These are phyloP conservation scores for Pollimyrus isidori DNA, from an alignment of 2,113 vertebrate genomes.

Conservation along the genomic window DNA sequence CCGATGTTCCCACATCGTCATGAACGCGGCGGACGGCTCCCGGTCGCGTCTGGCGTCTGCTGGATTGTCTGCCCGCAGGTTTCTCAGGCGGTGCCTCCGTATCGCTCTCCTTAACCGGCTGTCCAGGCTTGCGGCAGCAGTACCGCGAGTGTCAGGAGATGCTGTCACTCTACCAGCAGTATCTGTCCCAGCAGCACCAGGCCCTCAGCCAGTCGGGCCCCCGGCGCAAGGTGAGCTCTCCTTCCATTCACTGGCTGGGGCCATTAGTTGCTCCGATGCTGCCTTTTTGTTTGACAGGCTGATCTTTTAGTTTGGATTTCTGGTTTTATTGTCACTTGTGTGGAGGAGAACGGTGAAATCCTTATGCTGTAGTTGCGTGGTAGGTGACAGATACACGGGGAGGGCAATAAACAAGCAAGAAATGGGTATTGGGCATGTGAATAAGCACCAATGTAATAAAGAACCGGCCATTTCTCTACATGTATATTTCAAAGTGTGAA, in stretches of 20 bases:
- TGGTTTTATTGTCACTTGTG: background rate
- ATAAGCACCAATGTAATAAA: background rate
- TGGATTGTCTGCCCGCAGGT: background rate
- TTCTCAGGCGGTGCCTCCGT: slow-evolving; percentile 33
- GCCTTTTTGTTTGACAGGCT: background rate
- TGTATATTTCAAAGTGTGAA: background rate
- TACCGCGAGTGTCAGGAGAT: slow-evolving; percentile 94
- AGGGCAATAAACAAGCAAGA: background rate
- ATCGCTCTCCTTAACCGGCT: slow-evolving; percentile 63
- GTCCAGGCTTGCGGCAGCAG: slow-evolving; percentile 81
- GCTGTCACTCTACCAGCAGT: slow-evolving; percentile 88
- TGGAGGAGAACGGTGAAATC: background rate
- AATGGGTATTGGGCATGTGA: background rate
- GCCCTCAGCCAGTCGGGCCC: slow-evolving; percentile 67
- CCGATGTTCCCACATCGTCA: background rate
- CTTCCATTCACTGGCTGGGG: background rate
- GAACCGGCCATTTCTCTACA: background rate
- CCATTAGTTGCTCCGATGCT: background rate
- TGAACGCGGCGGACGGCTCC: background rate
- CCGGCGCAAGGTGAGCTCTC: slow-evolving; percentile 66
- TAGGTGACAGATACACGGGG: background rate
- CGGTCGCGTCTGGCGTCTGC: background rate
- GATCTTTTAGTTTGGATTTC: background rate
- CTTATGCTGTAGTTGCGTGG: background rate
- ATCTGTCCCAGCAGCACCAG: slow-evolving; percentile 84